These are phyloP conservation scores for Fragum fragum DNA, from an alignment of 2,888 invertebrate species.

Conservation along the genomic window DNA sequence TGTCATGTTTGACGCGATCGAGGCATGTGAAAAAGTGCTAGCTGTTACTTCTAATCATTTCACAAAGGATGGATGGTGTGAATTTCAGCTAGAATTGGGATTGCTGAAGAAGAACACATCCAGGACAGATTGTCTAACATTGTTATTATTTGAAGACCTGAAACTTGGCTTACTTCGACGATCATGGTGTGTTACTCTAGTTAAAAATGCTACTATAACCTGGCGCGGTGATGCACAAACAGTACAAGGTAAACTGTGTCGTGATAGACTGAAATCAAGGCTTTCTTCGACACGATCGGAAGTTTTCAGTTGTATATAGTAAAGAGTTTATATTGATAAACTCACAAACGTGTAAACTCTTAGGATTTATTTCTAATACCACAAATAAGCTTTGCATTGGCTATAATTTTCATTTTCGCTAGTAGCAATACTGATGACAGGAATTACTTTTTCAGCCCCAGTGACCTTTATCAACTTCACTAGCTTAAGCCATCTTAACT, in stretches of 20 bases:
- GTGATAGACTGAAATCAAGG: background rate
- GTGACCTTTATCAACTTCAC: too few relatives aligned
- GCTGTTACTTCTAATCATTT: background rate
- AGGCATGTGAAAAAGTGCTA: background rate
- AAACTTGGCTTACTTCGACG: background rate
- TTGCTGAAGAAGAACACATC: background rate
- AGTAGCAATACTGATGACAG: too few relatives aligned
- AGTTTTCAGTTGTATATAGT: too few relatives aligned
- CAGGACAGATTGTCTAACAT: background rate
- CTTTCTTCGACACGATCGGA: background rate
- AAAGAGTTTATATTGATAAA: too few relatives aligned
- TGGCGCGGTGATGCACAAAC: background rate
- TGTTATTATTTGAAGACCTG: background rate
- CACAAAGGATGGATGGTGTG: background rate
- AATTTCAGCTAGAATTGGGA: background rate
- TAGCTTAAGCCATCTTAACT: too few relatives aligned
- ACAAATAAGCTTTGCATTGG: too few relatives aligned
- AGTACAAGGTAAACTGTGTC: background rate
- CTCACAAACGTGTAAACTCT: too few relatives aligned
- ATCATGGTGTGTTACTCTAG: conserved; percentile 18
- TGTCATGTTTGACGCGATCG: conserved; percentile 6
- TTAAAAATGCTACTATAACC: background rate
- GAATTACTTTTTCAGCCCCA: too few relatives aligned
- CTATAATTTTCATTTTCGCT: too few relatives aligned
- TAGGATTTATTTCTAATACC: too few relatives aligned